A percentile compares a stretch with the other conserved stretches of the same genome.
phyloP scores from a whole-genome alignment of 2,888 invertebrate genomes.

The Lasioglossum vierecki region DNA sequence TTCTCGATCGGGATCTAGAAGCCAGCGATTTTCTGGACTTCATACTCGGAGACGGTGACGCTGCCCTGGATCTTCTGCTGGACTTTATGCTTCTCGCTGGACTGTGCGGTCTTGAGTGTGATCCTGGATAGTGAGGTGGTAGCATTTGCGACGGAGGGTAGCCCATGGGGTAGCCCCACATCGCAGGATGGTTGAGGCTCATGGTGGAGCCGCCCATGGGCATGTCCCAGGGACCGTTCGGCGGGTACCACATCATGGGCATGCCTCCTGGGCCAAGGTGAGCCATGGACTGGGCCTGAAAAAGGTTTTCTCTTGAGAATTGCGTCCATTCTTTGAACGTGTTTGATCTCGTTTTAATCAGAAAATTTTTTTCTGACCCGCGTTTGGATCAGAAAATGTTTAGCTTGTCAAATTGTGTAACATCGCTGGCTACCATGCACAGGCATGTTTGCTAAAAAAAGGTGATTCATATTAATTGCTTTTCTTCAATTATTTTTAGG shows the following conservation, averaged over 20 bases:
- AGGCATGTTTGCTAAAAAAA: too few species aligned
- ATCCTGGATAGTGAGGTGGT: constrained; percentile 85
- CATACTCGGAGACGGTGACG: constrained; percentile 88
- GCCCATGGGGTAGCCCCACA: constrained; percentile 79
- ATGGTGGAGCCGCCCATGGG: constrained; percentile 79
- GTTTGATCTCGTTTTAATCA: too few species aligned
- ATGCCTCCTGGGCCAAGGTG: constrained; percentile 85
- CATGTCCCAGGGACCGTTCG: constrained; percentile 76
- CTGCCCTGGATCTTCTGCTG: constrained; percentile 84
- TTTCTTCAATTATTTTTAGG: too few species aligned
- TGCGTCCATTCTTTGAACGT: not conserved
- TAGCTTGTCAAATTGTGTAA: too few species aligned
- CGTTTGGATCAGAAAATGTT: too few species aligned
- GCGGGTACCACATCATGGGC: constrained; percentile 84
- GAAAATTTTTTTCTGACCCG: too few species aligned
- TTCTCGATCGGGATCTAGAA: constrained; percentile 85
- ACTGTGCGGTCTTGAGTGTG: constrained; percentile 85
- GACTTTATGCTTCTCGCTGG: constrained; percentile 81
- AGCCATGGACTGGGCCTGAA: constrained; percentile 89
- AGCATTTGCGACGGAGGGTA: constrained; percentile 78
- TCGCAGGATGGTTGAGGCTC: constrained; percentile 79
- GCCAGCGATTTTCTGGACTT: constrained; percentile 89
- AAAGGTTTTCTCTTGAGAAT: not conserved
- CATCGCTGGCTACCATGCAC: too few species aligned
- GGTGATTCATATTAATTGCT: too few species aligned